phyloP scores from a whole-genome alignment of 2,113 vertebrate species.

The Oenanthe melanoleuca region DNA sequence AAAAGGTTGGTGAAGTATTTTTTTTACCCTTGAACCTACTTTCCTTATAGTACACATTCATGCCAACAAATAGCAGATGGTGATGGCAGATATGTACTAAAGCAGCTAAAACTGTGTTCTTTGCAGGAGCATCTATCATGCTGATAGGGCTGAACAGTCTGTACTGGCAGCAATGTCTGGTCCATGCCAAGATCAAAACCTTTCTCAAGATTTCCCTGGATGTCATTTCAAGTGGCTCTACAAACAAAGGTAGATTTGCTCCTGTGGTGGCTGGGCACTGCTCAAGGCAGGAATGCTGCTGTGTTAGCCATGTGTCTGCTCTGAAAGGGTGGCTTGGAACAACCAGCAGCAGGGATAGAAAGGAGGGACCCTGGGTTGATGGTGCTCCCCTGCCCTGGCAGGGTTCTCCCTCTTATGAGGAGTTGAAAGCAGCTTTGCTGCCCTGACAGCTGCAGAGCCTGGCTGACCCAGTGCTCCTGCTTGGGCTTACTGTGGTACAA shows the following conservation, averaged over 20 bases:
- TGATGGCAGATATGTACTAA: constrained; percentile 29
- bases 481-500: not conserved
- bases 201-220: not conserved
- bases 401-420: rapidly evolving
- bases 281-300: not conserved
- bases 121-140: constrained; percentile 42
- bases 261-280: not conserved
- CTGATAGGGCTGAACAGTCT: constrained; percentile 39
- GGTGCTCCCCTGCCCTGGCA: not conserved
- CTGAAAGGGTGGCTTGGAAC: not conserved
- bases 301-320: not conserved
- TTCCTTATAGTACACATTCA: not conserved
- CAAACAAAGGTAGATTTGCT: not conserved
- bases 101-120: constrained; percentile 46
- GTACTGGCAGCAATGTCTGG: not conserved
- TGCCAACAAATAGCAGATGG: constrained; percentile 62
- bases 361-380: not conserved
- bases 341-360: not conserved
- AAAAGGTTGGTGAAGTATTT: not conserved
- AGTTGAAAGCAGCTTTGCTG: not conserved
- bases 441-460: not conserved
- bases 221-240: not conserved
- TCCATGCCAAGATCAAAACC: constrained; percentile 14
- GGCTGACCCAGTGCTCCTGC: not conserved
- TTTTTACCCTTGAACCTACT: not conserved